A percentile compares a stretch with the other conserved stretches of the same genome.
Evolutionary conservation across 2,797 vertebrate genomes (phyloP).

Genomic region (Rhodeus uyekii): DNA sequence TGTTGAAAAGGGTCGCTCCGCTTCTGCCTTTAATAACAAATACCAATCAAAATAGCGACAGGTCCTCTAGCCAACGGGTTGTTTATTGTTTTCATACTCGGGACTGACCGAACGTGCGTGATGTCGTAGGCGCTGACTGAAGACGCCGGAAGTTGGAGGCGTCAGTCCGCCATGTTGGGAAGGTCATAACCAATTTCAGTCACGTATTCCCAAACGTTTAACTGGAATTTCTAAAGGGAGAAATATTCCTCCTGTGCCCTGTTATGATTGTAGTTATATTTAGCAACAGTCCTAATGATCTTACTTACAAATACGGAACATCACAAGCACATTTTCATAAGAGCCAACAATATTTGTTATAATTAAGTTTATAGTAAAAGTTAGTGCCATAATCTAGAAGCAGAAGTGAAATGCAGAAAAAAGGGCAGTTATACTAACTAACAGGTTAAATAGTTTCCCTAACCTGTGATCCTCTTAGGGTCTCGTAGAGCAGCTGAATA

Average conservation of each 20-base stretch:
- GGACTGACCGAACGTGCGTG: conserved; percentile 68
- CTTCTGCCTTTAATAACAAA: conserved; percentile 60
- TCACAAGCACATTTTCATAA: too few species aligned
- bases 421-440: background rate
- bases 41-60: conserved; percentile 63
- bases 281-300: background rate
- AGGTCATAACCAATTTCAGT: conserved; percentile 55
- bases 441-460: conserved; percentile 4
- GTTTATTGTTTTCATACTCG: conserved; percentile 85
- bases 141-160: conserved; percentile 45
- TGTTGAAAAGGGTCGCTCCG: conserved; percentile 24
- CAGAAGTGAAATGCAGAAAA: background rate
- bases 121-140: conserved; percentile 60
- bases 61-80: conserved; percentile 69
- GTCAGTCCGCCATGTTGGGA: conserved; percentile 65
- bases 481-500: conserved; percentile 86
- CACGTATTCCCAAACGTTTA: background rate
- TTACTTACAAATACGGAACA: too few species aligned
- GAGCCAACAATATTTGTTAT: background rate
- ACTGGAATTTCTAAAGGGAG: background rate
- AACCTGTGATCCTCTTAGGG: conserved; percentile 67
- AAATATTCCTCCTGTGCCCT: background rate
- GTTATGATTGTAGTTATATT: background rate
- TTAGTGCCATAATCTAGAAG: too few species aligned
- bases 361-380: background rate